Evolutionary conservation across 92 coral and sea anemone species (phyloP), one percentile per base, ranked within the genome.

Genomic region (Heliopora coerulea): DNA sequence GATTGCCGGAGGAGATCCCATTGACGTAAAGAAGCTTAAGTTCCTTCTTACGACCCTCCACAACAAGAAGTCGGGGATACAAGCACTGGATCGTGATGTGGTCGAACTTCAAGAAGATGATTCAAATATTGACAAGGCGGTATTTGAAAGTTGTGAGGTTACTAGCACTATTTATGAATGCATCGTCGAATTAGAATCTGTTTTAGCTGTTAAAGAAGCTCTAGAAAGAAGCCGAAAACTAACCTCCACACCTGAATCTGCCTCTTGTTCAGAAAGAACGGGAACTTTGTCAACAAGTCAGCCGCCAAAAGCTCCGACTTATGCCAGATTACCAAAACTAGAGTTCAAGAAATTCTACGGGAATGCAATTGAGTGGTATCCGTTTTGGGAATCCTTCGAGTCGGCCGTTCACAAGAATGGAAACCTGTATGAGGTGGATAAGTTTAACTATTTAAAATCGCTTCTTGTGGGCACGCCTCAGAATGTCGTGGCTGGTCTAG

Each of bases 321-420:
- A 39, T 34, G 79, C 67, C 31, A 32, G 37, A 54, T 26, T 73
- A n/a, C 79, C 79, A 15, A 73, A 73, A 34, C 66, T 73, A 29
- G 79, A 73, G 52, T 68, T 40, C 30, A 54, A 74, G 52, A 19
- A 62, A 6, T 73, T 73, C 27, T 5, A 26, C 20, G 79, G 58
- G 10, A 27, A 73, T 57, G 56, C 79, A 7, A 35, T 58, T 1
- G 27, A 35, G 17, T 58, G 79, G 79, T 14, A 23, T 26, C 30
- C 54, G 8, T 73, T 73, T 24, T 72, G 78, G 78, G 78, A 72
- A 49, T 31, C 65, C 1, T 72, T 52, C 19, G 65, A 73, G 12
- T 15, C 78, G 1, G 52, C 65, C 0, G 78, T 73, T 13, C 48
- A 72, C 19, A 67, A 67, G 13, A 67, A 46, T 68, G n/a, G n/a